A percentile compares a stretch with the other conserved stretches of the same genome.
Evolutionary conservation across 1,140 invertebrate genomes (phyloP).

Genomic region (Chrysoperla carnea): DNA sequence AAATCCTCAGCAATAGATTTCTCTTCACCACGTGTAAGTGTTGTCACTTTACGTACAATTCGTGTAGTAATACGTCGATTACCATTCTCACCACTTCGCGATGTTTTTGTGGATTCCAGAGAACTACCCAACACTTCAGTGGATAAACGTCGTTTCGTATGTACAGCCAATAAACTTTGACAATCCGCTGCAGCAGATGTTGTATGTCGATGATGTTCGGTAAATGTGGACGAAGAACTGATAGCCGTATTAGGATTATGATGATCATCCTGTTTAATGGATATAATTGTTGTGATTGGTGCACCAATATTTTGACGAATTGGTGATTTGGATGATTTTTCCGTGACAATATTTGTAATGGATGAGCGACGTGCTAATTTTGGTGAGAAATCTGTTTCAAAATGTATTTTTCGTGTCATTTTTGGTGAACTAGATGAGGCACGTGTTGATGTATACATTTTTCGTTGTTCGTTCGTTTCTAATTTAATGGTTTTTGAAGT

Average conservation of each 20-base stretch:
- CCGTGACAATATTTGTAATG: conserved; percentile 23
- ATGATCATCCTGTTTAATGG: no score
- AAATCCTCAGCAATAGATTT: conserved; percentile 53
- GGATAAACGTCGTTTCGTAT: conserved; percentile 62
- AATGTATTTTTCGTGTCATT: no score
- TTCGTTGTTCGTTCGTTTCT: no score
- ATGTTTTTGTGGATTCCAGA: conserved; percentile 62
- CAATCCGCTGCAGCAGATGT: conserved; percentile 22
- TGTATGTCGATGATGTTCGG: conserved; percentile 17
- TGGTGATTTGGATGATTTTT: conserved; percentile 26
- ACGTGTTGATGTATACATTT: no score
- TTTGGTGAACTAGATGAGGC: no score
- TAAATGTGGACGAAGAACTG: conserved; percentile 15
- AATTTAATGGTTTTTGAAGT: conserved; percentile 11
- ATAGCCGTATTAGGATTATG: no score
- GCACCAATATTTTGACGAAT: conserved; percentile 29
- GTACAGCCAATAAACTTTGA: conserved; percentile 49
- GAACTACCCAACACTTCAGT: conserved; percentile 71
- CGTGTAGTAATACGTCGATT: conserved; percentile 66
- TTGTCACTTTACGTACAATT: conserved; percentile 79
- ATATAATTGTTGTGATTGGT: conserved; percentile 13
- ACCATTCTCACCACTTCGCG: conserved; percentile 51
- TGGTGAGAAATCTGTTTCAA: no score
- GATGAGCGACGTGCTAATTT: no score
- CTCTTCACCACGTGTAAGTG: conserved; percentile 72